Conservation (phyloP, 2,113 vertebrate species). For the Vicugna pacos region DNA sequence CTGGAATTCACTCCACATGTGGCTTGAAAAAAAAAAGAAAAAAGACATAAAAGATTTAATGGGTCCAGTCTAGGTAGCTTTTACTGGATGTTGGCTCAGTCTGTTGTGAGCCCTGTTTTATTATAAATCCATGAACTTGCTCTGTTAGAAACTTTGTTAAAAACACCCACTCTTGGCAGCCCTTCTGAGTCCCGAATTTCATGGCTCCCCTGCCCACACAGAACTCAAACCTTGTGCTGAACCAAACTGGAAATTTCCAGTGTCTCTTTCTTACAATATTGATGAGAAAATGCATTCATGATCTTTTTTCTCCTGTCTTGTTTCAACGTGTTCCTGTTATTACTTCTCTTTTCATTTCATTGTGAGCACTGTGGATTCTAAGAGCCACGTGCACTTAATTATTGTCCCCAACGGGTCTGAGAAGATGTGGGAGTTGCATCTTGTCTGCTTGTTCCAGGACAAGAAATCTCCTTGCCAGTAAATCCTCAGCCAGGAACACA, state of each 20-base stretch:
- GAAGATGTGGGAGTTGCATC: not conserved
- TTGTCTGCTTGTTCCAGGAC: not conserved
- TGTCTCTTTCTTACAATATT: not conserved
- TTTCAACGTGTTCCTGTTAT: not conserved
- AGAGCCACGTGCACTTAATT: not conserved
- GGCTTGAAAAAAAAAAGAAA: not conserved
- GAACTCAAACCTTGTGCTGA: not conserved
- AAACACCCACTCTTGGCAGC: not conserved
- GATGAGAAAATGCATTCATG: not conserved
- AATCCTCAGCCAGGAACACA: not conserved
- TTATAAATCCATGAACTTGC: not conserved
- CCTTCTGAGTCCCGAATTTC: not conserved
- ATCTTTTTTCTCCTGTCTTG: not conserved
- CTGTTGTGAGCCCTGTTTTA: constrained; percentile 1
- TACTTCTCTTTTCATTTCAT: not conserved
- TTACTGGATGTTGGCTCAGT: not conserved
- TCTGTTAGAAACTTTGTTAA: not conserved
- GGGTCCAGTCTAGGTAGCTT: not conserved
- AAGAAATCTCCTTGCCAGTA: not conserved
- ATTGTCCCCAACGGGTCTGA: not conserved
- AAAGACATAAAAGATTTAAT: not conserved
- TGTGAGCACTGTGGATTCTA: not conserved
- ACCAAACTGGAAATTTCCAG: not conserved
- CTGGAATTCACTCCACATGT: not conserved
- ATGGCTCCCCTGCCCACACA: not conserved